These are phyloP conservation scores for Hylomyscus alleni DNA, from an alignment of 2,797 vertebrate species.

Conservation along the genomic window DNA sequence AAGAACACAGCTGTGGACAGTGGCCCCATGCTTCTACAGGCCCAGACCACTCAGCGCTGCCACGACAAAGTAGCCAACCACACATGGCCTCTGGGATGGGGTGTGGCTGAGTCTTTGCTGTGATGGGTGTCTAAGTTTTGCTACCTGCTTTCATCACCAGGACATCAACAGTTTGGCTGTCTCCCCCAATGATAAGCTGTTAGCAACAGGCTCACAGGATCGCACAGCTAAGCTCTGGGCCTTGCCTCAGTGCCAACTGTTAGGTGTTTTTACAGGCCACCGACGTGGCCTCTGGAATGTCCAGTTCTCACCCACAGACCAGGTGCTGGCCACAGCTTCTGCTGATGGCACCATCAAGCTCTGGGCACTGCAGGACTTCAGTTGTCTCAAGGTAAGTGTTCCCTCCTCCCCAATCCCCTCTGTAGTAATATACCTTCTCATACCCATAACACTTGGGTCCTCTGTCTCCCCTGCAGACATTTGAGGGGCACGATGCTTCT, in stretches of 20 bases:
- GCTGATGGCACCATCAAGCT: constrained; percentile 96
- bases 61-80: constrained; percentile 92
- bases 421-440: neutral
- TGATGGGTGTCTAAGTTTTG: neutral
- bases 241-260: constrained; percentile 88
- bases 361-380: constrained; percentile 96
- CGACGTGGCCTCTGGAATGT: constrained; percentile 96
- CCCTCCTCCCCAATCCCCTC: neutral
- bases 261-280: constrained; percentile 95
- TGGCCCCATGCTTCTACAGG: constrained; percentile 86
- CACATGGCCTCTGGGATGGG: neutral
- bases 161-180: constrained; percentile 96
- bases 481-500: constrained; percentile 98
- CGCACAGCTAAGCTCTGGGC: constrained; percentile 97
- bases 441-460: too few species aligned
- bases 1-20: constrained; percentile 67
- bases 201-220: constrained; percentile 98
- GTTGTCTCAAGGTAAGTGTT: constrained; percentile 95
- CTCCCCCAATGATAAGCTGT: constrained; percentile 97
- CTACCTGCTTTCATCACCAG: constrained; percentile 83
- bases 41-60: constrained; percentile 92
- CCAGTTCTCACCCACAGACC: constrained; percentile 97
- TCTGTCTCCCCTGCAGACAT: constrained; percentile 90
- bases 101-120: neutral
- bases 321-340: constrained; percentile 95